These are phyloP conservation scores for Patiria pectinifera DNA, from an alignment of 53 echinoderm and acorn worm species.

Conservation along the genomic window DNA sequence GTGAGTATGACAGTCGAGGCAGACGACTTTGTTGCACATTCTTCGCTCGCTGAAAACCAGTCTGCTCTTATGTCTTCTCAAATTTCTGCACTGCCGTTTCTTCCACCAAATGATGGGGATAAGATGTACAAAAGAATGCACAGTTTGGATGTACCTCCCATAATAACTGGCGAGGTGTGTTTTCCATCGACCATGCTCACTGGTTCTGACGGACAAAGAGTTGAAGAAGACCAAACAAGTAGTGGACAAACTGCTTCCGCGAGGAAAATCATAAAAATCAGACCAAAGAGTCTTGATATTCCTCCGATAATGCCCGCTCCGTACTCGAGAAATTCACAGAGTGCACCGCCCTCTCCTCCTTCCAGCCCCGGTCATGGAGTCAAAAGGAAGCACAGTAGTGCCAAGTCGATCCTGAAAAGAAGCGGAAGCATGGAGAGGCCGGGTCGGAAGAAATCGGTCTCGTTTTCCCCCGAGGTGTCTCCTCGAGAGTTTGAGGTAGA, in stretches of 20 bases:
- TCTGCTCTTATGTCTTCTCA: not conserved
- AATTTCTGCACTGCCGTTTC: not conserved
- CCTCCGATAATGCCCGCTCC: slow-evolving; percentile 71
- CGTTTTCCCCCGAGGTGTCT: slow-evolving; percentile 89
- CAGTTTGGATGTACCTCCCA: slow-evolving; percentile 86
- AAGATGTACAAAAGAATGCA: slow-evolving; percentile 29
- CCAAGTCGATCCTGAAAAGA: slow-evolving; percentile 82
- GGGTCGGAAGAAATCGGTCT: slow-evolving; percentile 86
- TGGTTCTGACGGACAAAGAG: slow-evolving; percentile 28
- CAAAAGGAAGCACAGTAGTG: slow-evolving; percentile 73
- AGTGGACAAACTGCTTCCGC: slow-evolving; percentile 15
- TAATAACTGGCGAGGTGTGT: slow-evolving; percentile 68
- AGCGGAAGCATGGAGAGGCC: slow-evolving; percentile 77
- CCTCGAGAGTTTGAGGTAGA: slow-evolving; percentile 66
- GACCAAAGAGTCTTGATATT: slow-evolving; percentile 86
- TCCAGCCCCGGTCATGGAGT: slow-evolving; percentile 46
- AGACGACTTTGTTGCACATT: not conserved
- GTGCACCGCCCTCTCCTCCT: slow-evolving; percentile 39
- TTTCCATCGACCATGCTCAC: slow-evolving; percentile 67
- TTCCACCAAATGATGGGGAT: not conserved
- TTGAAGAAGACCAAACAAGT: slow-evolving; percentile 41
- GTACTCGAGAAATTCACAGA: slow-evolving; percentile 14
- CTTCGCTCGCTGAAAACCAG: not conserved
- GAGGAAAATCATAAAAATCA: slow-evolving; percentile 61
- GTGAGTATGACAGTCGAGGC: not conserved